These are phyloP conservation scores for Penaeus monodon DNA, from an alignment of 2,888 invertebrate species.

Conservation along the genomic window DNA sequence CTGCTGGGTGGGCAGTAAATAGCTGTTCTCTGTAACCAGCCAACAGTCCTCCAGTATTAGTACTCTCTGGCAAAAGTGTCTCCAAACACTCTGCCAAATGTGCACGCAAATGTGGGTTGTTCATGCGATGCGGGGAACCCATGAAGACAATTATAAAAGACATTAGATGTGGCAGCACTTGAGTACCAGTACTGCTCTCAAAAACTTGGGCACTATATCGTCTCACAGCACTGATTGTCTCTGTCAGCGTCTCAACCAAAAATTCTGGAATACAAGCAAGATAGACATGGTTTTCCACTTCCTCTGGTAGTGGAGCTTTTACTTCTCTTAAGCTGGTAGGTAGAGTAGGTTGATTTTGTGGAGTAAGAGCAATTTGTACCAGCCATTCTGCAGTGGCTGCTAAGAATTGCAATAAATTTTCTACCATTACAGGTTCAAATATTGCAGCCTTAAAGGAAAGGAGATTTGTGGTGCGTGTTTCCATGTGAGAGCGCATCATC, in stretches of 20 bases:
- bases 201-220: constrained; percentile 78
- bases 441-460: constrained; percentile 75
- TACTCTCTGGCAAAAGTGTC: constrained; percentile 82
- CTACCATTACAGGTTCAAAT: constrained; percentile 81
- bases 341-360: constrained; percentile 15
- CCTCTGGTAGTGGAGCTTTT: constrained; percentile 68
- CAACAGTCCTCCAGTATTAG: constrained; percentile 66
- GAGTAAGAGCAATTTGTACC: constrained; percentile 79
- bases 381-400: constrained; percentile 88
- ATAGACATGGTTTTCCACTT: constrained; percentile 61
- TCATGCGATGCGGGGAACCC: constrained; percentile 84
- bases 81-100: constrained; percentile 90
- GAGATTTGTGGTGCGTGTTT: constrained; percentile 63
- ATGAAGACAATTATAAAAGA: constrained; percentile 85
- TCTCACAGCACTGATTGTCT: constrained; percentile 82
- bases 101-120: constrained; percentile 93
- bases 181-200: constrained; percentile 69
- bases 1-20: constrained; percentile 72
- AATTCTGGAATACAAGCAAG: constrained; percentile 88
- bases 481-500: constrained; percentile 71
- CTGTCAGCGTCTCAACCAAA: constrained; percentile 87
- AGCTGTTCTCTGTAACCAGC: constrained; percentile 74
- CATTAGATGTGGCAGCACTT: constrained; percentile 69
- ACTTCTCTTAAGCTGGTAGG: constrained; percentile 66
- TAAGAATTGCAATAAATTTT: constrained; percentile 81